These are phyloP conservation scores for Pedetes capensis DNA, from an alignment of 2,113 vertebrate genomes.

Conservation along the genomic window DNA sequence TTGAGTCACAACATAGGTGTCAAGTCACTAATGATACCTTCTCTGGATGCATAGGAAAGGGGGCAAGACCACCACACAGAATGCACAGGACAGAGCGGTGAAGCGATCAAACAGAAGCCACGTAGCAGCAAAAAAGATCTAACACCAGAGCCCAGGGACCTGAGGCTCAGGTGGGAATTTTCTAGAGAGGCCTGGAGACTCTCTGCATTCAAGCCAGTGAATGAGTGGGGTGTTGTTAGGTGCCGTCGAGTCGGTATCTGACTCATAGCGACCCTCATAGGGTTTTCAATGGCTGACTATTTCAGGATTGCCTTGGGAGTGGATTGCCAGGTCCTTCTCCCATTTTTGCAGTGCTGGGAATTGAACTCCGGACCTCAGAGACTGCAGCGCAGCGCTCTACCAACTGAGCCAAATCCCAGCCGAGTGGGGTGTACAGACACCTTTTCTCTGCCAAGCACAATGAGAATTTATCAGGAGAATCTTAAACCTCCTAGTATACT, in stretches of 20 bases:
- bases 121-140: not conserved
- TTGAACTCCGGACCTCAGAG: too few species aligned
- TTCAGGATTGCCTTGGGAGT: too few species aligned
- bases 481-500: not conserved
- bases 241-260: too few species aligned
- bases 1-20: conserved; percentile 59
- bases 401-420: too few species aligned
- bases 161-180: not conserved
- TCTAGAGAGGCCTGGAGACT: not conserved
- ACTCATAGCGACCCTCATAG: too few species aligned
- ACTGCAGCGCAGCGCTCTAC: too few species aligned
- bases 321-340: too few species aligned
- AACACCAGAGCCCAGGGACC: not conserved
- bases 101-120: not conserved
- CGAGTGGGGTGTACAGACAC: not conserved
- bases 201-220: not conserved
- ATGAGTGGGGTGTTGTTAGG: too few species aligned
- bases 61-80: not conserved
- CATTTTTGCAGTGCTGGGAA: too few species aligned
- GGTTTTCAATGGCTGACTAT: too few species aligned
- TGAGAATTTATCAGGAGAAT: not conserved
- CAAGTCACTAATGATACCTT: not conserved
- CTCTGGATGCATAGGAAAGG: not conserved
- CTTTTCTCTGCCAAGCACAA: not conserved
- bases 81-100: not conserved